Conservation (phyloP, 2,113 vertebrate genomes). For the Hemibagrus wyckioides region DNA sequence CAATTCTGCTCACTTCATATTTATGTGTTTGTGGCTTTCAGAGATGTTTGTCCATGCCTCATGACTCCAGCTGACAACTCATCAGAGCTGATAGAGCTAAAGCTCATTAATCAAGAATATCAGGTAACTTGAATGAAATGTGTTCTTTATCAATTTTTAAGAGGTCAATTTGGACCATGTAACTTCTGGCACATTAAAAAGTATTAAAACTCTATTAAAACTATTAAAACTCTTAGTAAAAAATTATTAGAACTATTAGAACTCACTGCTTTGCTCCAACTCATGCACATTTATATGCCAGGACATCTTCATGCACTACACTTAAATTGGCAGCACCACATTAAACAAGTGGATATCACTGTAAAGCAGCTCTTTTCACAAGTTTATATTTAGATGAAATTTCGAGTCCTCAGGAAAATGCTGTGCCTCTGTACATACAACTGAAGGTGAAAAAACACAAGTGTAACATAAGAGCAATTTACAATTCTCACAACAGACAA, state of each 20-base stretch:
- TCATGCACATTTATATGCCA: background rate
- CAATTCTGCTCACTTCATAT: background rate
- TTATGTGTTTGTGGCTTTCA: constrained; percentile 57
- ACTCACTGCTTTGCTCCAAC: background rate
- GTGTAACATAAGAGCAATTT: background rate
- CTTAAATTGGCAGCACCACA: background rate
- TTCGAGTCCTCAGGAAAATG: too few species aligned
- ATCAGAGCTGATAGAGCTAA: constrained; percentile 73
- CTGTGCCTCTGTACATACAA: background rate
- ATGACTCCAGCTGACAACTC: constrained; percentile 71
- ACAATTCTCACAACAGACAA: background rate
- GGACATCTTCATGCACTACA: background rate
- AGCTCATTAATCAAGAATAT: constrained; percentile 79
- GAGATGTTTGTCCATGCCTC: constrained; percentile 81
- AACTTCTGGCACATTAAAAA: background rate
- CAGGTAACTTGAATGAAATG: constrained; percentile 72
- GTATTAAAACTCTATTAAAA: too few species aligned
- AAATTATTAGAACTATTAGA: too few species aligned
- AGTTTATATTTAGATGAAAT: background rate
- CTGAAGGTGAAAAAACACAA: background rate
- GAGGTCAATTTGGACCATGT: background rate
- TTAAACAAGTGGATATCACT: background rate
- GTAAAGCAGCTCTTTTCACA: background rate
- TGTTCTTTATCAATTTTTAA: background rate
- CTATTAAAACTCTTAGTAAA: too few species aligned